Evolutionary conservation across 2,113 vertebrate species (phyloP).

Genomic region (Actenoides lindsayi): DNA sequence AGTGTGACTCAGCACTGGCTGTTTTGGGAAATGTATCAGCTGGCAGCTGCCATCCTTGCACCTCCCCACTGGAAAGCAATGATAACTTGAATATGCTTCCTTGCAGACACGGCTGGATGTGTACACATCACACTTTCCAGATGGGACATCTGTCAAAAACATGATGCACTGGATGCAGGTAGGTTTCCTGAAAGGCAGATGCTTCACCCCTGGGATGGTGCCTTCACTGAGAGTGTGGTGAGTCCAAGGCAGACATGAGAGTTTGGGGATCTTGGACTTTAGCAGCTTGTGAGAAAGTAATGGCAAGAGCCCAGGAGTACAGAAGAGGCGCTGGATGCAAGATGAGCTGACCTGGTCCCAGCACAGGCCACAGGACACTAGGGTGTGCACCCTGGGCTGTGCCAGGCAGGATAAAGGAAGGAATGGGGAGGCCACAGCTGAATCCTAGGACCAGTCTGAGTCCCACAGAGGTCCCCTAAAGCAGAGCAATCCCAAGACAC

Average conservation of each 20-base stretch:
- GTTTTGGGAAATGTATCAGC: background rate
- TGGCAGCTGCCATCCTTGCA: background rate
- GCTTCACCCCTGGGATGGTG: background rate
- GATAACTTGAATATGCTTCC: background rate
- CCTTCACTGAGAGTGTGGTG: background rate
- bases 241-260: background rate
- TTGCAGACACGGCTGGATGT: conserved; percentile 87
- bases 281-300: background rate
- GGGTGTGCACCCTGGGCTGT: background rate
- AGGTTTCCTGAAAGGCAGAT: background rate
- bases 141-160: conserved; percentile 90
- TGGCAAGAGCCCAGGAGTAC: background rate
- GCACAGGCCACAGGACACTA: background rate
- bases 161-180: conserved; percentile 94
- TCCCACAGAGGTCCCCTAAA: background rate
- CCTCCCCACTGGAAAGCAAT: background rate
- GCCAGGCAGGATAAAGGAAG: background rate
- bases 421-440: background rate
- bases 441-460: background rate
- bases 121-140: conserved; percentile 86
- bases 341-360: background rate
- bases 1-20: background rate
- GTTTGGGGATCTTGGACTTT: background rate
- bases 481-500: background rate
- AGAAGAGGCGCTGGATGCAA: background rate